phyloP scores from a whole-genome alignment of 2,888 invertebrate genomes.

The Adelognathus sp. region DNA sequence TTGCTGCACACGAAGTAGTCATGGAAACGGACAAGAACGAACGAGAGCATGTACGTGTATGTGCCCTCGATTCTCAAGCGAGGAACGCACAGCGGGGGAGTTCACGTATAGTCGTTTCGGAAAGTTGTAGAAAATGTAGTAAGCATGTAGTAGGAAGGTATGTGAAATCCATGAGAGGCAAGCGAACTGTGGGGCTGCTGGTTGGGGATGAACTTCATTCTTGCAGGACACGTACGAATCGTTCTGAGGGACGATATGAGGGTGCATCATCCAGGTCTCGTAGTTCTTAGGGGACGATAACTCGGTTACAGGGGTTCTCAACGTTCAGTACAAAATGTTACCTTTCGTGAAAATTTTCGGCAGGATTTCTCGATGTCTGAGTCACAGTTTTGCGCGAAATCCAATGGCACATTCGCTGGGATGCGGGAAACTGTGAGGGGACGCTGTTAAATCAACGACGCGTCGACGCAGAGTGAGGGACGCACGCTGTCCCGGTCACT shows the following conservation, averaged over 20 bases:
- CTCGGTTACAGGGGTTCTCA: conserved; percentile 76
- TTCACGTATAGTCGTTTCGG: conserved; percentile 55
- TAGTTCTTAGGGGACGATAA: conserved; percentile 70
- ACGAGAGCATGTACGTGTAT: conserved; percentile 50
- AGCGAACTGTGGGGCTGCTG: background rate
- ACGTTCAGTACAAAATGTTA: conserved; percentile 48
- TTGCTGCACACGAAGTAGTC: conserved; percentile 65
- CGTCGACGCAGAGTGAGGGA: conserved; percentile 6
- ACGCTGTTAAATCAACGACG: conserved; percentile 8
- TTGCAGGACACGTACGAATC: conserved; percentile 73
- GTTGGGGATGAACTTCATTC: conserved; percentile 55
- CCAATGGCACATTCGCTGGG: background rate
- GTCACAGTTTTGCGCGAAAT: conserved; percentile 1
- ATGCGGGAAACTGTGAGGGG: background rate
- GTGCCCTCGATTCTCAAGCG: conserved; percentile 68
- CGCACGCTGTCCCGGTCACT: conserved; percentile 2
- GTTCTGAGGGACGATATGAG: conserved; percentile 69
- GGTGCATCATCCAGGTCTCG: conserved; percentile 69
- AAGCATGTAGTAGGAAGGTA: conserved; percentile 1
- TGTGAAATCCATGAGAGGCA: conserved; percentile 4
- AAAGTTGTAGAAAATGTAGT: conserved; percentile 24
- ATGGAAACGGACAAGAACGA: conserved; percentile 73
- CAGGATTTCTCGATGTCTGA: background rate
- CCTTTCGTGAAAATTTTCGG: conserved; percentile 21
- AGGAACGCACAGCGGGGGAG: conserved; percentile 60